Conservation (phyloP, 2,797 vertebrate genomes). For the Anguilla marmorata region DNA sequence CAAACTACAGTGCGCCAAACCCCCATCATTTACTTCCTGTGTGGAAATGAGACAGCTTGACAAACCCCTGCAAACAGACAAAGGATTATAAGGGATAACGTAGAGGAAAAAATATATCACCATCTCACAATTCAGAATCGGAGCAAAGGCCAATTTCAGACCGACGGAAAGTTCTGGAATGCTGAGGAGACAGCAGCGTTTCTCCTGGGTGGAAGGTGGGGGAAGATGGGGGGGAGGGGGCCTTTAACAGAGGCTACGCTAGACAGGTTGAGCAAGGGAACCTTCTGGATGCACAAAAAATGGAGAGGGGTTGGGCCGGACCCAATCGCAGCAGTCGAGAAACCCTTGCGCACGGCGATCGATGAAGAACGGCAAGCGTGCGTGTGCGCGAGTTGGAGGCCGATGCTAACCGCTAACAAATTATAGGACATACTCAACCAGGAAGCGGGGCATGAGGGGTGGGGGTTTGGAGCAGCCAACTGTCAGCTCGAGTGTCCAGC, state of each 20-base stretch:
- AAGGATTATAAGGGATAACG: background rate
- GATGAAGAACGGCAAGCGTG: background rate
- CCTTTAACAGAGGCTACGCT: background rate
- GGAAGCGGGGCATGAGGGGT: background rate
- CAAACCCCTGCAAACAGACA: background rate
- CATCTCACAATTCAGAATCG: background rate
- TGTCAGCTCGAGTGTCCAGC: slow-evolving; percentile 71
- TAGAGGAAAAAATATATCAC: too few relatives aligned
- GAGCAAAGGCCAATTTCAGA: background rate
- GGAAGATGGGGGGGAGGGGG: background rate
- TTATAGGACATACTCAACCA: slow-evolving; percentile 22
- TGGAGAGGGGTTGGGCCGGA: background rate
- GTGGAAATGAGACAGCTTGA: background rate
- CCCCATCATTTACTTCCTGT: background rate
- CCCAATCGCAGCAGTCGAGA: background rate
- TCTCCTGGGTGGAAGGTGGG: background rate
- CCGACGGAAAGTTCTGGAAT: background rate
- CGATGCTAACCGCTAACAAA: background rate
- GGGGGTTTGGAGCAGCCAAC: background rate
- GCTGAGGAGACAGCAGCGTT: background rate
- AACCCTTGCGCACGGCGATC: background rate
- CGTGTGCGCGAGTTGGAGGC: background rate
- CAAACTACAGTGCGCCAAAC: background rate
- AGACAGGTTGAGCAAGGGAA: background rate
- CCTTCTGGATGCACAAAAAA: background rate